Base-by-base conservation (phyloP, 2,113 vertebrate genomes). In the Erpornis zantholeuca region DNA sequence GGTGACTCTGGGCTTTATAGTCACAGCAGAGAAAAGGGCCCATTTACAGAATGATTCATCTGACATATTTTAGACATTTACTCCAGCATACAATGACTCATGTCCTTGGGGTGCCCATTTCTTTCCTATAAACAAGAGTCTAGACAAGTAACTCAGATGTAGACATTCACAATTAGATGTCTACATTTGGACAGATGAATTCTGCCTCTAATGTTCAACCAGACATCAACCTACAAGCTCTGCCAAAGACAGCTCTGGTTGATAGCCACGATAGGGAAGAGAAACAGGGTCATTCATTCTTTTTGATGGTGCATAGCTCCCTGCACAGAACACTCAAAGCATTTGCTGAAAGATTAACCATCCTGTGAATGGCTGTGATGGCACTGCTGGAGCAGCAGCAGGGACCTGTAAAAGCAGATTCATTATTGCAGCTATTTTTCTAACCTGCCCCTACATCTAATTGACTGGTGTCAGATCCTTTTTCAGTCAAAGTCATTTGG, bases 61-160 rank as follows among this genome's bases (percentile, higher is more conserved):
- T 96, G 95, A 94, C 94, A 94, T 86, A 94, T 92, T 96, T 95
- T 36, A 90, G 91, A 95, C 91, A 83, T 93, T 92, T 95, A 96
- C 95, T 96, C 96, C 31, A 86, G 92, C 92, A 71, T 86, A 88
- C 91, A 86, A 60, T 97, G 96, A 97, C 95, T 97, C 96, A 97
- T 84, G 94, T 96, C 88, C 86, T 97, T 94, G 83, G 91, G 94
- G 91, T 97, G 88, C 91, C 96, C 96, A 92, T 94, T 96, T 95
- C 94, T 97, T 97, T 94, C 94, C 94, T 94, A 95, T 94, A 97
- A 97, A 97, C 95, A 97, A 92, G 91, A 96, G 96, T 96, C 96
- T 95, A 97, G 94, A 97, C 96, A 93, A 97, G 91, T 86, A 96
- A 94, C 90, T 95, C 82, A 40, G 80, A 95, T 94, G 92, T 96